A percentile compares a stretch with the other conserved stretches of the same genome.
Evolutionary conservation across 2,113 vertebrate species (phyloP).

Genomic region (Xyliphius kryptos): DNA sequence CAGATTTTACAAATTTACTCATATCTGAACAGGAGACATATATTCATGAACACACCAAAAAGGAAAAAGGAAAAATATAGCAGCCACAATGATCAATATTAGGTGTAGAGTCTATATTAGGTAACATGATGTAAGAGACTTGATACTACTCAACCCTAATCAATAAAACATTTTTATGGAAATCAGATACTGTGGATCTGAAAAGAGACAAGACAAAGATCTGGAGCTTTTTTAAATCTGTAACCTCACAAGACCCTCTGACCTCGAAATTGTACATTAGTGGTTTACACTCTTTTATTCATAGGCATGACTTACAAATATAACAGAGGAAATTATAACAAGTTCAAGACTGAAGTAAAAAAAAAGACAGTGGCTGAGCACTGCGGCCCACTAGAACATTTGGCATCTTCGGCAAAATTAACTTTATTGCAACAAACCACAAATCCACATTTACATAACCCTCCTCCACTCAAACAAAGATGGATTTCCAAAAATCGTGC

Average conservation of each 20-base stretch:
- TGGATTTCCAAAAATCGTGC: too few species aligned
- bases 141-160: conserved; percentile 8
- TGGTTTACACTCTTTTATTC: too few species aligned
- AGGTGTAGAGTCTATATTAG: neutral
- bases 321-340: too few species aligned
- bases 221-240: neutral
- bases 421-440: too few species aligned
- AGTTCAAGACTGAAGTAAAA: too few species aligned
- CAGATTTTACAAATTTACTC: too few species aligned
- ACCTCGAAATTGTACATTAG: neutral
- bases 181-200: conserved; percentile 16
- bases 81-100: conserved; percentile 6
- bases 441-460: too few species aligned
- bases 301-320: too few species aligned
- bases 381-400: too few species aligned
- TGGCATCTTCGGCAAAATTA: too few species aligned
- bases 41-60: conserved; percentile 1
- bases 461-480: too few species aligned
- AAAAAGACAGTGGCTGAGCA: too few species aligned
- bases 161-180: conserved; percentile 1
- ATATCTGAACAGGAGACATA: neutral
- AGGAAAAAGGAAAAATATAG: neutral
- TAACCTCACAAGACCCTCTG: neutral
- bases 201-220: conserved; percentile 1
- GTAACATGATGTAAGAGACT: conserved; percentile 9